A percentile compares a stretch with the other conserved stretches of the same genome.
These are phyloP conservation scores for Brachionus koreanus DNA, from an alignment of 1,140 invertebrate species.

Conservation along the genomic window DNA sequence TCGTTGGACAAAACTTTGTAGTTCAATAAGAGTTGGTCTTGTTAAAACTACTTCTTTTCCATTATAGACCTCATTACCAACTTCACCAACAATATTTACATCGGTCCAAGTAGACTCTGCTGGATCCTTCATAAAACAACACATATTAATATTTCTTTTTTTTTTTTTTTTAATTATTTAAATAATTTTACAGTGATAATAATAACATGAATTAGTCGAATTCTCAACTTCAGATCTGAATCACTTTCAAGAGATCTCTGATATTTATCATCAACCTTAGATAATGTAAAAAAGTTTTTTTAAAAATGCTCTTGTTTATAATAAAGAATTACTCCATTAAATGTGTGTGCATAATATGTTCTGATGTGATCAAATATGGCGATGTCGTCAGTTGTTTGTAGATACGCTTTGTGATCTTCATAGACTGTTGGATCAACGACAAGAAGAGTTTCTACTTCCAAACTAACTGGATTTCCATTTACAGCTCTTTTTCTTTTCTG, in stretches of 20 bases:
- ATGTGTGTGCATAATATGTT: conserved; percentile 14
- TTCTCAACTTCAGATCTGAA: background rate
- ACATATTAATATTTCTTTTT: background rate
- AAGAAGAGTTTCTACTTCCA: conserved; percentile 17
- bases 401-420: background rate
- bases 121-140: background rate
- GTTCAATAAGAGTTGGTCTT: background rate
- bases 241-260: conserved; percentile 1
- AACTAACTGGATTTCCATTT: background rate
- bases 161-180: no score
- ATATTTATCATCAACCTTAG: conserved; percentile 21
- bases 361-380: background rate
- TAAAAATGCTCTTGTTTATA: background rate
- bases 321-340: conserved; percentile 19
- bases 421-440: conserved; percentile 12
- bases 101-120: background rate
- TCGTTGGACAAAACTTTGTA: background rate
- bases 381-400: background rate
- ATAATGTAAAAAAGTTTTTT: background rate
- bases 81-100: background rate
- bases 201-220: background rate
- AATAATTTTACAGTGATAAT: conserved; percentile 31
- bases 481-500: background rate
- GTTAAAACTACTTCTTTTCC: conserved; percentile 21
- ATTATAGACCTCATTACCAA: background rate